phyloP scores from a whole-genome alignment of 2,797 vertebrate species.

The Melanogrammus aeglefinus region DNA sequence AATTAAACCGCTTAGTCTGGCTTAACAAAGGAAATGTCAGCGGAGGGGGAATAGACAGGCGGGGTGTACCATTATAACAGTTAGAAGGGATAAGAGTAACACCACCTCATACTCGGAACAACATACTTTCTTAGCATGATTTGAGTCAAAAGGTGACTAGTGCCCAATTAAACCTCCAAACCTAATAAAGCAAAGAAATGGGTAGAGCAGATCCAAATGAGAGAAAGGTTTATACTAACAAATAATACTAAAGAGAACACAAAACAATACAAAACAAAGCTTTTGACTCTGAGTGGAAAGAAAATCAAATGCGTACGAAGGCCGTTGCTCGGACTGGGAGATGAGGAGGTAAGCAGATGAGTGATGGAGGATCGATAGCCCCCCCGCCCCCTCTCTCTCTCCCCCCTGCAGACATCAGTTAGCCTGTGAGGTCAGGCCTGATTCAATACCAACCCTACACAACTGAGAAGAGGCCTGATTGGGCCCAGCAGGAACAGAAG shows the following conservation, averaged over 20 bases:
- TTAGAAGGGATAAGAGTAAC: slow-evolving; percentile 6
- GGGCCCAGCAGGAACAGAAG: background rate
- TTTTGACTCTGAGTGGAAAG: background rate
- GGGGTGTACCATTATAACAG: slow-evolving; percentile 6
- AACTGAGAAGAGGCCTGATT: slow-evolving; percentile 48
- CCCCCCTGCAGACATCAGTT: slow-evolving; percentile 42
- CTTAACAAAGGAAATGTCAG: slow-evolving; percentile 22
- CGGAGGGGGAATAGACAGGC: slow-evolving; percentile 1
- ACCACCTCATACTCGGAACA: slow-evolving; percentile 1
- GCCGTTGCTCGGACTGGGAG: slow-evolving; percentile 37
- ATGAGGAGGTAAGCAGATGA: slow-evolving; percentile 52
- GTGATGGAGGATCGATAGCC: slow-evolving; percentile 53
- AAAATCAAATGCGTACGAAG: slow-evolving; percentile 49
- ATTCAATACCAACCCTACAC: slow-evolving; percentile 50
- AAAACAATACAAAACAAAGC: background rate
- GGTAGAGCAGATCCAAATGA: slow-evolving; percentile 20
- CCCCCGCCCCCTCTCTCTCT: slow-evolving; percentile 17
- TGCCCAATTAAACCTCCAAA: slow-evolving; percentile 5
- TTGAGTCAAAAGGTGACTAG: background rate
- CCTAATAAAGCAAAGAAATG: background rate
- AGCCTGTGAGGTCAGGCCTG: slow-evolving; percentile 47
- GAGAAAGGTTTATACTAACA: background rate
- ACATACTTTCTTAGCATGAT: slow-evolving; percentile 2
- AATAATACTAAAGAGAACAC: background rate
- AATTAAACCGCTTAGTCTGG: slow-evolving; percentile 24